A percentile compares a stretch with the other conserved stretches of the same genome.
Conservation (phyloP, 2,113 vertebrate species). For the Origma solitaria region DNA sequence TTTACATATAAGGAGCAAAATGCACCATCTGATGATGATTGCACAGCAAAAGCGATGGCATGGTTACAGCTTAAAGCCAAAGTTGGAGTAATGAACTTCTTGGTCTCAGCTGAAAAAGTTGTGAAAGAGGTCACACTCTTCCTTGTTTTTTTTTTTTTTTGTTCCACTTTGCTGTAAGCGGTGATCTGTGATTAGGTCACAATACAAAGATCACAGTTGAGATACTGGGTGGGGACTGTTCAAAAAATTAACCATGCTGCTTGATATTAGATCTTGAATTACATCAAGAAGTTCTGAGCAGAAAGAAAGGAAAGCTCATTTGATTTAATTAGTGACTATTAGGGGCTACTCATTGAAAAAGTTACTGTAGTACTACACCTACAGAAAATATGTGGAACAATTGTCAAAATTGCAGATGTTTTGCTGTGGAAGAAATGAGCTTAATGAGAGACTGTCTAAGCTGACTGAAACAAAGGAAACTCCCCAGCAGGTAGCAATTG, state of each 20-base stretch:
- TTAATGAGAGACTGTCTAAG: neutral
- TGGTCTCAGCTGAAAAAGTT: neutral
- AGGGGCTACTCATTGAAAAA: neutral
- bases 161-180: neutral
- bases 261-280: neutral
- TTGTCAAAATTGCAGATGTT: neutral
- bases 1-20: rapidly evolving
- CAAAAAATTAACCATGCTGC: rapidly evolving
- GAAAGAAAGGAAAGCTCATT: neutral
- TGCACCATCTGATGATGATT: neutral
- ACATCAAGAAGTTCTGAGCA: neutral
- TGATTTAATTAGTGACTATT: neutral
- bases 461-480: neutral
- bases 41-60: neutral
- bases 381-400: neutral
- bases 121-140: neutral
- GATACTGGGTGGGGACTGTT: neutral
- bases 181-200: neutral
- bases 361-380: neutral
- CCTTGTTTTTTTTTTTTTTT: neutral
- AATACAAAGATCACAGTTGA: neutral
- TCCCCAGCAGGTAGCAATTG: neutral
- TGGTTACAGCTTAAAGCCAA: neutral
- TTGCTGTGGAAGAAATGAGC: neutral
- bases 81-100: neutral